Percentiles rank a stretch among this genome's conserved stretches.
phyloP scores from a whole-genome alignment of 2,888 invertebrate genomes.

The Stomorhina lunata region DNA sequence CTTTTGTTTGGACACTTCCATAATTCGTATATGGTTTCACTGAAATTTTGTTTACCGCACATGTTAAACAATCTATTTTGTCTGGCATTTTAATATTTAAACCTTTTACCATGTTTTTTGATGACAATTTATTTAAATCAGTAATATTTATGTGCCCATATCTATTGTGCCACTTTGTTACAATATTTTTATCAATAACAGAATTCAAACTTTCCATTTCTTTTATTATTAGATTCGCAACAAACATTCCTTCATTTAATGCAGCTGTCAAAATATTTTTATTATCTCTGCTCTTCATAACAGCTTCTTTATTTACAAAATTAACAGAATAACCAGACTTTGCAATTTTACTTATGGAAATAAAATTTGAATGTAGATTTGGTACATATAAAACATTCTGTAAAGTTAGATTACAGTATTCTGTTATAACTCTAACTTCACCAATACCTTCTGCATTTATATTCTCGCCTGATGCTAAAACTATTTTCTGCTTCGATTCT shows the following conservation, averaged over 20 bases:
- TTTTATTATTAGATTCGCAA: conserved; percentile 9
- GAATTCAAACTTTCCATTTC: conserved; percentile 23
- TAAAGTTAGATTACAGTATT: conserved; percentile 30
- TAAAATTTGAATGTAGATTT: conserved; percentile 32
- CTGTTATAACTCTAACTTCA: conserved; percentile 4
- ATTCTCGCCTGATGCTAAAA: conserved; percentile 23
- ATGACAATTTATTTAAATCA: conserved; percentile 21
- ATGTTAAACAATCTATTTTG: conserved; percentile 38
- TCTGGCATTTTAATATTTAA: background rate
- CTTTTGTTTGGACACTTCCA: background rate
- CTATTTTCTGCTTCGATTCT: conserved; percentile 11
- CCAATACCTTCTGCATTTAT: conserved; percentile 39
- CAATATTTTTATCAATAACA: background rate
- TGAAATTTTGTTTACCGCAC: conserved; percentile 41
- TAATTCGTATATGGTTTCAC: conserved; percentile 26
- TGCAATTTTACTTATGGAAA: conserved; percentile 34
- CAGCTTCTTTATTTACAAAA: background rate
- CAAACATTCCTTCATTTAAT: conserved; percentile 10
- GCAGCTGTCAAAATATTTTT: conserved; percentile 16
- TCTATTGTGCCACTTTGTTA: conserved; percentile 17
- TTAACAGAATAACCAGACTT: conserved; percentile 34
- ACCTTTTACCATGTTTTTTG: conserved; percentile 34
- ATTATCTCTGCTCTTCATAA: conserved; percentile 6
- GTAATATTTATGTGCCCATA: conserved; percentile 36
- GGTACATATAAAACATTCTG: conserved; percentile 41